Base-by-base conservation (phyloP, 2,113 vertebrate genomes). In the Suricata suricatta region DNA sequence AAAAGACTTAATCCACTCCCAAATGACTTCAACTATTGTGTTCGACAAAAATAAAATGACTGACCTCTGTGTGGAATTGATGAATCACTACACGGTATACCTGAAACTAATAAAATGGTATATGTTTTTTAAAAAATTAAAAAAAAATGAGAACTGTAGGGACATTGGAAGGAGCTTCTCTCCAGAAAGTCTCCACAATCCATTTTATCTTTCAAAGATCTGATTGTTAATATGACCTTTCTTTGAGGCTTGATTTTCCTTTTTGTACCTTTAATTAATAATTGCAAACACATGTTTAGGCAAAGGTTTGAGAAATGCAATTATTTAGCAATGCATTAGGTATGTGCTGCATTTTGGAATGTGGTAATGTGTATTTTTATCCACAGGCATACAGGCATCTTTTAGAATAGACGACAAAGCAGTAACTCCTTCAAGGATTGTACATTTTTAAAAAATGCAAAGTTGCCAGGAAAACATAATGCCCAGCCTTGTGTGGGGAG, bases 251-350 rank as follows among this genome's bases (percentile, higher is more conserved):
- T 64, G 33, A 77, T 79, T 93, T 97, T 82, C 52, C n/a, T 90
- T 93, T 95, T n/a, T 57, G 16, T 64, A 68, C 5, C 25, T 69
- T 52, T 94, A 81, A 76, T 92, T 88, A 94, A 90, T 93, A 94
- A 90, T 81, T 81, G 29, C 74, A 95, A 98, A 95, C n/a, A 86
- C 23, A 71, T 83, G 69, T 64, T 95, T 77, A 91, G 80, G 66
- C 63, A 83, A 96, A 93, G 15, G 33, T 85, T 93, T 87, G 52
- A 95, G 87, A 95, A 81, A 23, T 57, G 68, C 4, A 93, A 72
- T 85, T 69, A 96, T 66, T 93, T 89, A 86, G 64, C 13, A 85
- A 63, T 82, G 41, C 69, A 41, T 88, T 85, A 25, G 66, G 12
- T 80, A 63, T 77, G 52, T 57, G 63, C 50, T 84, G 17, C 63